phyloP scores from a whole-genome alignment of 2,888 invertebrate genomes.

The Anticlea derivata region DNA sequence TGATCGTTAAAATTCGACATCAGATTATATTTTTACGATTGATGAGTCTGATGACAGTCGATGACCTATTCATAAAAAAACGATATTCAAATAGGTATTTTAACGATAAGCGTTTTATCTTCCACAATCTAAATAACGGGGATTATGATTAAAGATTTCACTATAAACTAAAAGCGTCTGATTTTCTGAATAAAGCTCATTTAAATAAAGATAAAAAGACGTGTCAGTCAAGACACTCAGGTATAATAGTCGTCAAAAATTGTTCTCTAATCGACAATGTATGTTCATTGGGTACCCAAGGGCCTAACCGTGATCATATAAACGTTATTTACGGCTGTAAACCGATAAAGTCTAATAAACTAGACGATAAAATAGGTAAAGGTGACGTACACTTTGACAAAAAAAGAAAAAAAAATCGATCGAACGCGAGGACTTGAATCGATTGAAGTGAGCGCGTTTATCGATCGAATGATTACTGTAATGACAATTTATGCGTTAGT shows the following conservation, averaged over 20 bases:
- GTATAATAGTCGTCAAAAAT: slow-evolving; percentile 47
- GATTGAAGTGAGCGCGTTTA: slow-evolving; percentile 62
- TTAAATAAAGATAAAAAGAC: slow-evolving; percentile 48
- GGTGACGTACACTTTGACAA: slow-evolving; percentile 47
- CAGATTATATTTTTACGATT: slow-evolving; percentile 34
- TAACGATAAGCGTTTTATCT: slow-evolving; percentile 33
- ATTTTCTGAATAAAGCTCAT: slow-evolving; percentile 31
- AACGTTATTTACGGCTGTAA: slow-evolving; percentile 63
- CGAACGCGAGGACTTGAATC: slow-evolving; percentile 55
- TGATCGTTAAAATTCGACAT: slow-evolving; percentile 33
- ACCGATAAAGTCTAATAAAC: slow-evolving; percentile 66
- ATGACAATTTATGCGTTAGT: slow-evolving; percentile 78
- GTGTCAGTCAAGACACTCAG: slow-evolving; percentile 37
- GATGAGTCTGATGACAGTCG: slow-evolving; percentile 27
- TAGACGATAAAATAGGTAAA: slow-evolving; percentile 62
- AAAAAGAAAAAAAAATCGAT: slow-evolving; percentile 30
- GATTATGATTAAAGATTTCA: slow-evolving; percentile 30
- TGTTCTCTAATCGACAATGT: slow-evolving; percentile 51
- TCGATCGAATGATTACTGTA: slow-evolving; percentile 76
- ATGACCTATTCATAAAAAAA: slow-evolving; percentile 22
- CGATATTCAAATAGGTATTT: slow-evolving; percentile 31
- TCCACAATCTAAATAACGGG: slow-evolving; percentile 26
- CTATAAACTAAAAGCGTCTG: slow-evolving; percentile 3
- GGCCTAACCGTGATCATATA: slow-evolving; percentile 43
- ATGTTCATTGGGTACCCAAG: slow-evolving; percentile 40